These are phyloP conservation scores for Rhizomys pruinosus DNA, from an alignment of 2,113 vertebrate genomes.

Conservation along the genomic window DNA sequence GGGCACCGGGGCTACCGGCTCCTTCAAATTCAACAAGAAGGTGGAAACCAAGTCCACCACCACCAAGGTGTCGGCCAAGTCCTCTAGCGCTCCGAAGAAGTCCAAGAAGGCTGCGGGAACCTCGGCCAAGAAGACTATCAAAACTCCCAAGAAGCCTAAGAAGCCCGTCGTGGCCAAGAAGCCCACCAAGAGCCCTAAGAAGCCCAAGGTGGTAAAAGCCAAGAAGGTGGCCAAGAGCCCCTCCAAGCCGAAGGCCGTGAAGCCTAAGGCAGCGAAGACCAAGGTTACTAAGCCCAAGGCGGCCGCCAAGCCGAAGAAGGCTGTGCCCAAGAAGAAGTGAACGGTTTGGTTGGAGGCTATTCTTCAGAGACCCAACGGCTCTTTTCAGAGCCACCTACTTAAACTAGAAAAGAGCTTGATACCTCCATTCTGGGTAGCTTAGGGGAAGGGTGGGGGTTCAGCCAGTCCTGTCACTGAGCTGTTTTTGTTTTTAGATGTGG, in stretches of 20 bases:
- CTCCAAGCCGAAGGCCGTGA: slow-evolving; percentile 62
- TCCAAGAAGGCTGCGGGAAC: background rate
- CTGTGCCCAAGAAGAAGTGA: slow-evolving; percentile 72
- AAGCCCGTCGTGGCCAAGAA: slow-evolving; percentile 46
- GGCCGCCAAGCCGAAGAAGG: slow-evolving; percentile 64
- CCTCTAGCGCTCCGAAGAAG: background rate
- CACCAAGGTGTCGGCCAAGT: slow-evolving; percentile 57
- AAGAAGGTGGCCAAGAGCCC: slow-evolving; percentile 69
- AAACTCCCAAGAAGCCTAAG: slow-evolving; percentile 53
- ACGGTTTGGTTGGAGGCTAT: slow-evolving; percentile 22
- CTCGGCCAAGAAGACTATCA: background rate
- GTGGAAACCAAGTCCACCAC: slow-evolving; percentile 41
- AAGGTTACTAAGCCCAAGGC: slow-evolving; percentile 69
- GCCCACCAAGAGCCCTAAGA: slow-evolving; percentile 45
- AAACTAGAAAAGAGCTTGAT: background rate
- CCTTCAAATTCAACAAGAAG: slow-evolving; percentile 74
- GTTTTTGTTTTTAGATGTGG: too few species aligned
- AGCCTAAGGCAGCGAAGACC: slow-evolving; percentile 45
- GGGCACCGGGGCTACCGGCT: slow-evolving; percentile 72
- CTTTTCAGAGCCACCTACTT: slow-evolving; percentile 80
- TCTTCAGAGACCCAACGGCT: slow-evolving; percentile 74
- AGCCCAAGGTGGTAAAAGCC: slow-evolving; percentile 55
- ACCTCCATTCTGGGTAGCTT: background rate
- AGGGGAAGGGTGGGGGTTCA: too few species aligned
- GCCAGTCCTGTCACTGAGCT: too few species aligned